Base-by-base conservation (phyloP, 2,113 vertebrate species). In the Lepus timidus region DNA sequence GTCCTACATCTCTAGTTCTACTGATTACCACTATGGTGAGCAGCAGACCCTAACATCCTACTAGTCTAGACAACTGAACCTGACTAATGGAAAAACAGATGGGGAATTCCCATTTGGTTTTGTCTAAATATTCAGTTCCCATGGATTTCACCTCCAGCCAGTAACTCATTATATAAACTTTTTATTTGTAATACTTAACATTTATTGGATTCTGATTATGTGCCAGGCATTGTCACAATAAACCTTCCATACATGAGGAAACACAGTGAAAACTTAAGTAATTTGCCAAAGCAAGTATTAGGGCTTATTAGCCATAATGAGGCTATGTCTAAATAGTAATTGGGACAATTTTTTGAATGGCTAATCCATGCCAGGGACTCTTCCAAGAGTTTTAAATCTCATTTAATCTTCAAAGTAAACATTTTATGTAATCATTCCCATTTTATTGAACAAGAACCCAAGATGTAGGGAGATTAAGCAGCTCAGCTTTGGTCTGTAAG, bases 371-470 rank as follows among this genome's bases (percentile, higher is more conserved):
- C 44, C 39, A n/a, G 65, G 8, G 9, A 36, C 55, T 55, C 83
- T 55, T 52, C 52, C 71, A 75, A 44, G 55, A 88, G 8, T 20
- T 91, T n/a, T 88, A 88, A 64, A 74, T 62, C 44, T 90, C n/a
- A 79, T 19, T 80, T 94, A 92, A 80, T 85, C 22, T 27, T 94
- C 65, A 86, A 67, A 86, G 88, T 68, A 95, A 83, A 70, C 20
- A 90, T 27, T 17, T 87, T 68, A 6, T 88, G 4, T 85, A 95
- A 90, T 85, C 23, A 95, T 79, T 94, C 51, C 52, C 29, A 55
- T 88, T 96, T 90, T 91, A 73, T 65, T 90, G 9, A 82, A 20
- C 78, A 76, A 95, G 22, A 88, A 93, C 82, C 22, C 70, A 89
- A 94, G 44, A 62, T 92, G 87, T 49, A 93, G 78, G 89, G 22